These are phyloP conservation scores for Xenentodon cancila DNA, from an alignment of 2,797 vertebrate species.

Conservation along the genomic window DNA sequence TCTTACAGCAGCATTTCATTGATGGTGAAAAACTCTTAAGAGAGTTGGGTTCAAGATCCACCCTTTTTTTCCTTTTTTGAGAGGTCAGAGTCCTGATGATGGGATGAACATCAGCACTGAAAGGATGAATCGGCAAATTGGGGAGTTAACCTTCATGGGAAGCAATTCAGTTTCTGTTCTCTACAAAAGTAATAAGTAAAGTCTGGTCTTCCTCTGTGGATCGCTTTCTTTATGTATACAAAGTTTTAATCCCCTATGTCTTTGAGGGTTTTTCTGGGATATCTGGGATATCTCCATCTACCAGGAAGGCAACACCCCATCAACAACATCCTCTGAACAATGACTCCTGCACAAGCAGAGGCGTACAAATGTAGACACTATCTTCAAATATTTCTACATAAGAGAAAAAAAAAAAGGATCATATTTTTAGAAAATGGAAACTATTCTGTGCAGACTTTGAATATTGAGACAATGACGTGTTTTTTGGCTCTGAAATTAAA, in stretches of 20 bases:
- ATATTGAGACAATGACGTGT: neutral
- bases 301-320: neutral
- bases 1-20: conserved; percentile 17
- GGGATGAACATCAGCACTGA: conserved; percentile 58
- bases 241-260: neutral
- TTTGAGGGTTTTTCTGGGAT: no score
- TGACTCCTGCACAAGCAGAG: neutral
- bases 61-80: conserved; percentile 16
- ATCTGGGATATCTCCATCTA: neutral
- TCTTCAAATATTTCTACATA: neutral
- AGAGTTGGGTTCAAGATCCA: conserved; percentile 16
- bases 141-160: conserved; percentile 20
- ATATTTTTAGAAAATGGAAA: neutral
- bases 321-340: neutral
- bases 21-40: conserved; percentile 35
- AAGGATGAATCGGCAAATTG: conserved; percentile 35
- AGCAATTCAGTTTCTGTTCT: neutral
- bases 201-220: no score
- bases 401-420: neutral
- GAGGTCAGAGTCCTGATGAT: conserved; percentile 27
- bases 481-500: neutral
- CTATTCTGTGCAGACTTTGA: neutral
- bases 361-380: neutral
- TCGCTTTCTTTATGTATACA: neutral
- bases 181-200: no score